A percentile compares a stretch with the other conserved stretches of the same genome.
Conservation (phyloP, 2,797 vertebrate species). For the Phyllotis vaccarum region DNA sequence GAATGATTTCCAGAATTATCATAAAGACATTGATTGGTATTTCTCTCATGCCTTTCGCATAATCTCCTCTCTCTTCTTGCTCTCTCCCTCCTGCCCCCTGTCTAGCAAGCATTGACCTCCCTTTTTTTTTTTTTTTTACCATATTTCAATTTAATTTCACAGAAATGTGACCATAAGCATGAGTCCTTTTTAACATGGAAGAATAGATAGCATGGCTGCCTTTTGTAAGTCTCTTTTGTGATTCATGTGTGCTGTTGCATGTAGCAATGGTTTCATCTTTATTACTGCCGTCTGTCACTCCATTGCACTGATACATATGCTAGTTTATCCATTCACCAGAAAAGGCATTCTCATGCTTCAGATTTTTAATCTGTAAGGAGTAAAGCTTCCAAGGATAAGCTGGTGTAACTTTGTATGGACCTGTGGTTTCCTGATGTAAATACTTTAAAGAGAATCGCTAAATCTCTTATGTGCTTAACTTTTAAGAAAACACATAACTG, state of each 20-base stretch:
- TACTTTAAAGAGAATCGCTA: not conserved
- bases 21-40: not conserved
- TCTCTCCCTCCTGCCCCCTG: not conserved
- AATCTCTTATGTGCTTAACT: not conserved
- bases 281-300: not conserved
- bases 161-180: not conserved
- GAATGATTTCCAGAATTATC: not conserved
- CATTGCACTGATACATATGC: not conserved
- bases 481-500: not conserved
- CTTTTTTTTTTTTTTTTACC: not conserved
- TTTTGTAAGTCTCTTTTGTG: slow-evolving; percentile 17
- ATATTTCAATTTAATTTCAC: not conserved
- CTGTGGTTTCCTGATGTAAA: slow-evolving; percentile 8
- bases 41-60: not conserved
- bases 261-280: not conserved
- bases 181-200: not conserved
- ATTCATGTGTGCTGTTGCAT: not conserved
- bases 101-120: not conserved
- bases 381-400: not conserved
- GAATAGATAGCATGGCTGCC: not conserved
- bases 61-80: not conserved
- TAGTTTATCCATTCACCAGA: not conserved
- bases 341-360: not conserved
- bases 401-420: not conserved
- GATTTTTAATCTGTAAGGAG: slow-evolving; percentile 2